Evolutionary conservation across 2,797 vertebrate genomes (phyloP).

Genomic region (Scleropages formosus): DNA sequence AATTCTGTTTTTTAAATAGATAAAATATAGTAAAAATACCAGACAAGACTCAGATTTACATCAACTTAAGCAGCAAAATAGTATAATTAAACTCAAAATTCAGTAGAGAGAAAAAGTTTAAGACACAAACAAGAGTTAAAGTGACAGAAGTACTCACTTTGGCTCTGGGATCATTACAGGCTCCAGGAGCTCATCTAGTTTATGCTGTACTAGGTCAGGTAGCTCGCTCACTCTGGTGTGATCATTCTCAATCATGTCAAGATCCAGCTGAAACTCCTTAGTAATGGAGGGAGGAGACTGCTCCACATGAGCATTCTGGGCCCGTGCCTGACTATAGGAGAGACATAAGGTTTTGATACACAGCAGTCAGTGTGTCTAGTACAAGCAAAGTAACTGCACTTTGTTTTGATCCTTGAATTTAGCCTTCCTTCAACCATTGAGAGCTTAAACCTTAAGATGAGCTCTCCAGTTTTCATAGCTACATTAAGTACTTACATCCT

Average conservation of each 20-base stretch:
- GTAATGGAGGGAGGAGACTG: constrained; percentile 77
- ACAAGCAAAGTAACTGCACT: background rate
- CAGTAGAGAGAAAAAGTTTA: background rate
- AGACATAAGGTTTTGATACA: constrained; percentile 30
- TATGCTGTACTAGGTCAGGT: constrained; percentile 94
- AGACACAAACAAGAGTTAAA: background rate
- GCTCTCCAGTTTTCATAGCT: background rate
- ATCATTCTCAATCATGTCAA: constrained; percentile 96
- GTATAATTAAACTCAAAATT: too few relatives aligned
- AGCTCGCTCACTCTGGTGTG: constrained; percentile 83
- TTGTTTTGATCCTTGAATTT: constrained; percentile 5
- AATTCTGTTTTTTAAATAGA: too few relatives aligned
- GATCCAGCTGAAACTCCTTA: constrained; percentile 92
- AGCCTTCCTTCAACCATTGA: constrained; percentile 20
- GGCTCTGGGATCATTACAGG: constrained; percentile 93
- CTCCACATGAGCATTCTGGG: constrained; percentile 78
- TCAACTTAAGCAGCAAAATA: background rate
- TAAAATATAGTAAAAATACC: too few relatives aligned
- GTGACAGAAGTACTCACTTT: constrained; percentile 71
- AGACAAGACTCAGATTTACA: background rate
- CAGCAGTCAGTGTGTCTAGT: background rate
- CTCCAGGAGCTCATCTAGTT: constrained; percentile 94
- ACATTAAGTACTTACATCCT: constrained; percentile 93
- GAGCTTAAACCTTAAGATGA: too few relatives aligned
- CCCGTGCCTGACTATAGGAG: constrained; percentile 83